phyloP scores from a whole-genome alignment of 2,113 vertebrate species.

The Cervus canadensis region DNA sequence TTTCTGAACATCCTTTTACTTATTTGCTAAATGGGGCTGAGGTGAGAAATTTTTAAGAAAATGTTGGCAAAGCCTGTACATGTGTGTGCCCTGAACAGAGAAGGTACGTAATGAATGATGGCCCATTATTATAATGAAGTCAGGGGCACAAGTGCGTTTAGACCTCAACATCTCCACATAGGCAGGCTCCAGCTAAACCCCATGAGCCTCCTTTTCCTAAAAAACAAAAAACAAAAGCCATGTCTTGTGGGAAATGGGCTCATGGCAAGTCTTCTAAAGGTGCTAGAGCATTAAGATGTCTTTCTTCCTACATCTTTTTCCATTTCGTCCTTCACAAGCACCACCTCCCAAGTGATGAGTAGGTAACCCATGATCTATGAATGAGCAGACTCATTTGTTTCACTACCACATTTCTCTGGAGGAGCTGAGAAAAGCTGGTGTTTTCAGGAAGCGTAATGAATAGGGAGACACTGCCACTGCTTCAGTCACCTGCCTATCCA shows the following conservation, averaged over 20 bases:
- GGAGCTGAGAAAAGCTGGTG: slow-evolving; percentile 68
- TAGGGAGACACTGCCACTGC: slow-evolving; percentile 68
- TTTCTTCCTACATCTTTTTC: slow-evolving; percentile 45
- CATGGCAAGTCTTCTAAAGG: slow-evolving; percentile 13
- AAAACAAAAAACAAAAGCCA: not conserved
- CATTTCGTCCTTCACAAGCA: slow-evolving; percentile 47
- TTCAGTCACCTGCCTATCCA: slow-evolving; percentile 84
- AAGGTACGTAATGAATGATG: not conserved
- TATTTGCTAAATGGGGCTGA: not conserved
- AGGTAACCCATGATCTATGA: slow-evolving; percentile 60
- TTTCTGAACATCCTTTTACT: slow-evolving; percentile 11
- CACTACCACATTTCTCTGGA: slow-evolving; percentile 76
- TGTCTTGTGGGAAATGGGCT: slow-evolving; percentile 29
- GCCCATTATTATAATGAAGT: not conserved
- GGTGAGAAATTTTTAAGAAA: not conserved
- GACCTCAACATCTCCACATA: not conserved
- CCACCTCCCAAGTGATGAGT: slow-evolving; percentile 67
- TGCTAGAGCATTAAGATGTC: not conserved
- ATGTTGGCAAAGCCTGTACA: not conserved
- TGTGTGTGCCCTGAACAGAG: not conserved
- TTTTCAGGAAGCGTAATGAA: slow-evolving; percentile 77
- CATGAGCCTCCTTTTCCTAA: not conserved
- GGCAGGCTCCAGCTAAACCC: not conserved
- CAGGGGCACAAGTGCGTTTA: not conserved
- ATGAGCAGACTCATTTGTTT: slow-evolving; percentile 75